Evolutionary conservation across 2,888 invertebrate species (phyloP).

Genomic region (Campoplex nolae): DNA sequence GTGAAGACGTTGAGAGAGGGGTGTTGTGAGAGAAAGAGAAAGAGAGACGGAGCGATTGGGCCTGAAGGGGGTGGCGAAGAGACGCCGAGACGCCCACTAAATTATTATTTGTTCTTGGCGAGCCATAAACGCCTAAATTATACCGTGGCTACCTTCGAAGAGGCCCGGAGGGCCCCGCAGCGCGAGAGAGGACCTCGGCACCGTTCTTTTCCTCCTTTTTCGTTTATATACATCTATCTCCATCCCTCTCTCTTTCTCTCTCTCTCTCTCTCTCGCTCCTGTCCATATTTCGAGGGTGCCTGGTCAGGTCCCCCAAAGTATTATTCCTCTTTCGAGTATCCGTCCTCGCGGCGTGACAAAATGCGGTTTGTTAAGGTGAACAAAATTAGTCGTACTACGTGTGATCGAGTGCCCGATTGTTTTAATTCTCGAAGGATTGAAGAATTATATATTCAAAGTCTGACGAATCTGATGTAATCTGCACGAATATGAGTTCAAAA

Average conservation of each 20-base stretch:
- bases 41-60: constrained; percentile 47
- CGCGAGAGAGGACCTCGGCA: constrained; percentile 37
- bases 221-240: constrained; percentile 23
- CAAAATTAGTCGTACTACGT: constrained; percentile 54
- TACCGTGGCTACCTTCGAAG: constrained; percentile 80
- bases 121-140: constrained; percentile 84
- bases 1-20: constrained; percentile 46
- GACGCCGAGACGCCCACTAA: constrained; percentile 83
- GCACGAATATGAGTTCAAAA: not conserved
- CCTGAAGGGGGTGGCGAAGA: constrained; percentile 67
- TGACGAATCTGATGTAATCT: not conserved
- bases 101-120: constrained; percentile 84
- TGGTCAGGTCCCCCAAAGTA: constrained; percentile 42
- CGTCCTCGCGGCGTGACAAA: constrained; percentile 61
- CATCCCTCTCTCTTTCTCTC: constrained; percentile 27
- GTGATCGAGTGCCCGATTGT: constrained; percentile 26
- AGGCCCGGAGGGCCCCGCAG: constrained; percentile 69
- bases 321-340: constrained; percentile 25
- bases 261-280: constrained; percentile 44
- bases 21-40: constrained; percentile 29
- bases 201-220: constrained; percentile 46
- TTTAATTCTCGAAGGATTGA: not conserved
- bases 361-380: constrained; percentile 34
- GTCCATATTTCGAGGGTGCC: constrained; percentile 33
- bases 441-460: not conserved